Conservation (phyloP, 2,113 vertebrate species). For the Siniperca chuatsi region DNA sequence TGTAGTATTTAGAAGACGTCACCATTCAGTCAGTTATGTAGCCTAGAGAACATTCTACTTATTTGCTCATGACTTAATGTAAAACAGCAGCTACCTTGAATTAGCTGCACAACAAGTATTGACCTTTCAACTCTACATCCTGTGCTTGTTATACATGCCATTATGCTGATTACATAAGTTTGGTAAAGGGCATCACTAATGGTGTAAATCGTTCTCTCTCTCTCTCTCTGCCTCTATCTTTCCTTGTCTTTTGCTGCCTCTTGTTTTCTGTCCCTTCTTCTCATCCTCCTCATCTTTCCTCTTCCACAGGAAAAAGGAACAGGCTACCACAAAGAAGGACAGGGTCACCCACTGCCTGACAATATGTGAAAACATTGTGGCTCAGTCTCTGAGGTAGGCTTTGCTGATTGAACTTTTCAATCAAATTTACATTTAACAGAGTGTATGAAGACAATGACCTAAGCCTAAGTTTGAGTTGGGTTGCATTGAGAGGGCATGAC, state of each 20-base stretch:
- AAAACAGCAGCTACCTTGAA: not conserved
- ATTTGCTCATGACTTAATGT: not conserved
- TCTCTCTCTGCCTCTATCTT: not conserved
- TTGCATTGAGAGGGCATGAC: not conserved
- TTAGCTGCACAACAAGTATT: not conserved
- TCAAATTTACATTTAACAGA: not conserved
- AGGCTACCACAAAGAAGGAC: slow-evolving; percentile 96
- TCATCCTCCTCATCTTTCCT: not conserved
- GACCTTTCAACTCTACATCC: not conserved
- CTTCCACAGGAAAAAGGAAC: slow-evolving; percentile 94
- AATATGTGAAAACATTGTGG: slow-evolving; percentile 98
- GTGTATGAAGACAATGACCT: not conserved
- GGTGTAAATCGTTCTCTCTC: not conserved
- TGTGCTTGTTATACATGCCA: too few relatives aligned
- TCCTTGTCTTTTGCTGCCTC: not conserved
- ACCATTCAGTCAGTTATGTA: not conserved
- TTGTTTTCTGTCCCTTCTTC: not conserved
- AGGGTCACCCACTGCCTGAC: slow-evolving; percentile 96
- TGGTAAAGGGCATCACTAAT: too few relatives aligned
- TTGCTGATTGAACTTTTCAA: not conserved
- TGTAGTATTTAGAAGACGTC: not conserved
- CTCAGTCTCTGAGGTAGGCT: slow-evolving; percentile 94
- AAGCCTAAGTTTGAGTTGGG: too few relatives aligned
- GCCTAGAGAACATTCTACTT: not conserved
- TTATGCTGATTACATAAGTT: too few relatives aligned